Evolutionary conservation across 2,113 vertebrate species (phyloP).

Genomic region (Peromyscus californicus): DNA sequence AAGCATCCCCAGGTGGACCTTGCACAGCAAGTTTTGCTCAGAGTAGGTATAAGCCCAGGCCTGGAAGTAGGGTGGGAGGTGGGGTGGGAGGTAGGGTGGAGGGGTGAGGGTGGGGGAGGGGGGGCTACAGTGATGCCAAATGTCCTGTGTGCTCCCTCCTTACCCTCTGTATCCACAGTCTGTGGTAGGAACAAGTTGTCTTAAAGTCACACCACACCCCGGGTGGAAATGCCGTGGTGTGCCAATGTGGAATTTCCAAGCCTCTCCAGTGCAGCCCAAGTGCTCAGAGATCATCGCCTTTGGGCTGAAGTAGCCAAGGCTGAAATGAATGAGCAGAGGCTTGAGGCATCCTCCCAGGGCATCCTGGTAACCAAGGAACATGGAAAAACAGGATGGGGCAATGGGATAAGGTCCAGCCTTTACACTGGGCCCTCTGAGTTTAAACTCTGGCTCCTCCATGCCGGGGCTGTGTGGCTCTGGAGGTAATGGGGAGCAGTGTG

Average conservation of each 20-base stretch:
- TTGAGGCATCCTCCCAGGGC: not conserved
- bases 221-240: not conserved
- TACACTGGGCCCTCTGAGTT: not conserved
- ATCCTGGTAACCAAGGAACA: not conserved
- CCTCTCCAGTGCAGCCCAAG: not conserved
- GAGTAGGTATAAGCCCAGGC: not conserved
- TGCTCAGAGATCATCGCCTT: not conserved
- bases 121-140: not conserved
- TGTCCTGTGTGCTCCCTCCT: not conserved
- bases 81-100: no score
- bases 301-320: not conserved
- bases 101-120: no score
- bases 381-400: not conserved
- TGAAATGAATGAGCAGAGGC: not conserved
- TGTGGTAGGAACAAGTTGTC: conserved; percentile 7
- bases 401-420: not conserved
- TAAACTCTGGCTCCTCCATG: not conserved
- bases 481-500: not conserved
- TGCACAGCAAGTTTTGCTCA: not conserved
- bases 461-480: not conserved
- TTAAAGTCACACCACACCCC: not conserved
- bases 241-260: conserved; percentile 54
- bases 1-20: not conserved
- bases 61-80: not conserved
- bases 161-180: not conserved